Evolutionary conservation across 1,140 invertebrate genomes (phyloP), one percentile per base, ranked within the genome.

Genomic region (Aphelinus certus): DNA sequence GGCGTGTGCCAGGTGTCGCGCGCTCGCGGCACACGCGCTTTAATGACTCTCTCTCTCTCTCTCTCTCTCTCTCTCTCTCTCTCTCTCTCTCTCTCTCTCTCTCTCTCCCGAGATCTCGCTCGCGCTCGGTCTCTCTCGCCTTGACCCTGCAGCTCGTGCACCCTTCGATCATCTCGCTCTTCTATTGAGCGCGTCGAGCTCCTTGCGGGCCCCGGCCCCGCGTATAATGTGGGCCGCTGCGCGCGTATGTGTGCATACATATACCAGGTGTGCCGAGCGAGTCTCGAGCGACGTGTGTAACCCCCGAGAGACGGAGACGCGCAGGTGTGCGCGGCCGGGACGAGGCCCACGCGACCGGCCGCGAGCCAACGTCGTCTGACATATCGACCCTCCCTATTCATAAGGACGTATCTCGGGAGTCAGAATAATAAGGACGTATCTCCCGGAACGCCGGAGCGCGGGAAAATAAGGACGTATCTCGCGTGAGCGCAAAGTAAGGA

Each of bases 1-100:
- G 60, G 60, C 69, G 71, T 53, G 71, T 73, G 71, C 71, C 71
- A 73, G 71, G 71, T 73, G 71, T 73, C 71, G 71, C 63, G 26
- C 49, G 4, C 9, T 53, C 51, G 51, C 51, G 47, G 66, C 46
- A 9, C 53, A 7, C 47, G 63, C 56, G 71, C 65, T 73, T 73
- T 73, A 73, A 73, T 73, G 71, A 62, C 64, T 64, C 10, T 58
- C 3, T 46, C 60, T 57, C 51, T 63, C 48, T 57, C 10, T 58
- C 3, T 46, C 60, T 57, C 51, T 61, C 58, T 48, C 53, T 26
- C 55, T 49, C 42, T 26, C 10, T 26, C 26, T 26, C 26, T 7
- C 9, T 42, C 63, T 46, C 60, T 57, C 51, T 63, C 48, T 57
- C 10, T 58, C 3, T 46, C 60, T 57, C 51, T 61, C 58, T 48